Evolutionary conservation across 2,113 vertebrate genomes (phyloP), one percentile per base, ranked within the genome.

Genomic region (Picathartes gymnocephalus): DNA sequence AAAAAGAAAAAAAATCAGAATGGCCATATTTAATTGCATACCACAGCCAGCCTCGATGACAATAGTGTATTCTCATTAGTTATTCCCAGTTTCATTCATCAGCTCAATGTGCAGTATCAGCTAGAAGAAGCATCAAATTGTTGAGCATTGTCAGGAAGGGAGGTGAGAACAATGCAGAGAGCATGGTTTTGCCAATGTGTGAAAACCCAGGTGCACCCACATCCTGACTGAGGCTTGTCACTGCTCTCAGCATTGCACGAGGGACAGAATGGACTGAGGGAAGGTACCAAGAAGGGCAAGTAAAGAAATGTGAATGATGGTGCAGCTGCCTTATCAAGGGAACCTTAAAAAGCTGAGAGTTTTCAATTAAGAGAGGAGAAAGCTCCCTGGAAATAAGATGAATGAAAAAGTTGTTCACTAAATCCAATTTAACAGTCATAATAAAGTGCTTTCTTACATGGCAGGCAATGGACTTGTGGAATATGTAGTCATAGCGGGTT

Each of bases 81-180:
- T 81, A 93, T 86, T 92, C 88, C 56, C 65, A 78, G 60, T 47
- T 92, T 83, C 86, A 88, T 83, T 95, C 80, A 86, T 58, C 64
- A 73, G 60, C 76, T 88, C 47, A 25, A 6, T 62, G n/a, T 35
- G 47, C 72, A 56, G 22, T 21, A 13, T 74, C 92, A 94, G 76
- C 58, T 76, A 90, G 78, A 90, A 90, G 76, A 82, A 74, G 30
- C 40, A 70, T 54, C 82, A 31, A 39, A n/a, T 66, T 66, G 35
- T 44, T 73, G 39, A 90, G n/a, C 68, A 70, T 48, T 6, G 0
- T 73, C 76, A 86, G 58, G 71, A 90, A 86, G 64, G 21, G 45
- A 80, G 85, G 14, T 64, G 39, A 77, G 62, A 86, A 70, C 57
- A 86, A 88, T 66, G 54, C n/a, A 65, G 48, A 54, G 11, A 72